Evolutionary conservation across 2,113 vertebrate genomes (phyloP), one percentile per base, ranked within the genome.

Genomic region (Enhydra lutris): DNA sequence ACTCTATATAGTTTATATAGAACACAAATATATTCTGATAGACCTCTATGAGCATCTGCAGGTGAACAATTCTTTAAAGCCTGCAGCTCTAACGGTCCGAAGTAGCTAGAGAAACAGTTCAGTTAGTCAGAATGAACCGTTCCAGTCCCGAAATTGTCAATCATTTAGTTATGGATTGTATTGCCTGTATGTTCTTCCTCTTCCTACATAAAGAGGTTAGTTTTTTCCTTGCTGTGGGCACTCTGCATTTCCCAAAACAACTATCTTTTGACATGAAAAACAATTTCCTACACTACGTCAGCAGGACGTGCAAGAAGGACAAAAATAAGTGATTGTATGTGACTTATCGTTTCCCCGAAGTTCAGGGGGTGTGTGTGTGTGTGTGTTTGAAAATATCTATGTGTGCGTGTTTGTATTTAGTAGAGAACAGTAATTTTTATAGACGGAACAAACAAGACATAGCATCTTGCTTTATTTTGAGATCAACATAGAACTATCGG

Each of bases 271-370:
- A 79, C 31, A 39, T 63, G 15, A 97, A 82, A 34, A 79, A 55
- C n/a, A 61, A 67, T 79, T 83, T 90, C 2, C 11, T 74, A 82
- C 17, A 86, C 92, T 95, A 83, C 90, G n/a, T 92, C 59, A 92
- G 50, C n/a, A 95, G 39, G 29, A 63, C 11, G 45, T 55, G 14
- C 1, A 91, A 86, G 14, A 74, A 80, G 8, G 91, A 52, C 12
- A 94, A 47, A 90, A 83, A 69, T 45, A 91, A 67, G 34, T 92
- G 57, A 79, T 42, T 7, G 7, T 57, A 31, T 63, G 29, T 59
- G 47, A 78, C 73, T 82, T 71, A 63, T 50, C 4, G 1, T 65
- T 80, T 90, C 13, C 17, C 34, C 17, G 24, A 81, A 47, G 29
- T 89, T 92, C 82, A 89, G 39, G 59, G 8, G 42, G 1, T 39